Conservation (phyloP, 1,140 invertebrate species). For the Sitodiplosis mosellana region DNA sequence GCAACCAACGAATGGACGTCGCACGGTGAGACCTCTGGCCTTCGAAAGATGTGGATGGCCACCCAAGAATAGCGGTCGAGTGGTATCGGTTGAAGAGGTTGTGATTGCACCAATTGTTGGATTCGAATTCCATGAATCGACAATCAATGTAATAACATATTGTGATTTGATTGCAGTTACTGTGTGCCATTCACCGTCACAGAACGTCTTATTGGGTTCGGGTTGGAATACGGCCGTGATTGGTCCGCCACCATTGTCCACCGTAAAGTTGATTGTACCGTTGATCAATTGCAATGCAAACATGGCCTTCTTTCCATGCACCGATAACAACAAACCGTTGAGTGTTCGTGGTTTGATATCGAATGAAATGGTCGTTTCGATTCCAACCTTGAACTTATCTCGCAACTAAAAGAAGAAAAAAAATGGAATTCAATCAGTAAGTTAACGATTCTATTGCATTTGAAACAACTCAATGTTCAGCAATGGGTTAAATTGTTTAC, state of each 20-base stretch:
- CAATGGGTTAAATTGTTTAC: slow-evolving; percentile 11
- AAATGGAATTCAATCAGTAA: too few species aligned
- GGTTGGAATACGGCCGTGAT: slow-evolving; percentile 57
- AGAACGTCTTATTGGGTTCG: slow-evolving; percentile 49
- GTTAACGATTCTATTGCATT: too few species aligned
- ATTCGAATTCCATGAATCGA: slow-evolving; percentile 16
- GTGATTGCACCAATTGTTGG: slow-evolving; percentile 36
- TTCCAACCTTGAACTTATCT: slow-evolving; percentile 60
- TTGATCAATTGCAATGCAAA: slow-evolving; percentile 75
- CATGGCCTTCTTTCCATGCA: slow-evolving; percentile 64
- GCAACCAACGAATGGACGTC: slow-evolving; percentile 63
- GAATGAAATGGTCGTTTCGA: slow-evolving; percentile 60
- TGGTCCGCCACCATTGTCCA: slow-evolving; percentile 68
- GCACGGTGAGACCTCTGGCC: slow-evolving; percentile 34
- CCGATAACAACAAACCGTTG: slow-evolving; percentile 62
- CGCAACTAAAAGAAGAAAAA: slow-evolving; percentile 26
- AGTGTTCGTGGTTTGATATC: slow-evolving; percentile 74
- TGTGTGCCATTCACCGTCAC: slow-evolving; percentile 87
- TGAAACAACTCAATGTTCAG: too few species aligned
- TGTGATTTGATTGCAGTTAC: slow-evolving; percentile 20
- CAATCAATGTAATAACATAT: slow-evolving; percentile 17
- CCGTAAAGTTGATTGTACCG: slow-evolving; percentile 59
- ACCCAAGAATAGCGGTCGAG: slow-evolving; percentile 73
- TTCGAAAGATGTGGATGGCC: slow-evolving; percentile 46
- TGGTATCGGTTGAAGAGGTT: slow-evolving; percentile 56